Percentiles rank a stretch among this genome's conserved stretches.
Evolutionary conservation across 1,140 invertebrate species (phyloP).

Genomic region (Lycorma delicatula): DNA sequence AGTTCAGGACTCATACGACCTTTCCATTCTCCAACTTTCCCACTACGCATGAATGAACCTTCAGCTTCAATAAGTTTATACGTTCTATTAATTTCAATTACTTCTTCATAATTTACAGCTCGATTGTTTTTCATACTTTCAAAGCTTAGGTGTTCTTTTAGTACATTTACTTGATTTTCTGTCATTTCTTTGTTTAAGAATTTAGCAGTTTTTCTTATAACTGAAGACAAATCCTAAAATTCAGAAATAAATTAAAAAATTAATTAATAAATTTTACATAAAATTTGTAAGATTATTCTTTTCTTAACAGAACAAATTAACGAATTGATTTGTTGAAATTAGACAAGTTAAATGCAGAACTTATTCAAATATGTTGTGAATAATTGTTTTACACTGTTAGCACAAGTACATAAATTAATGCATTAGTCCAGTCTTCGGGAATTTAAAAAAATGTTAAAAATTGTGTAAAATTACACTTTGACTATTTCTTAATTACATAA

Average conservation of each 20-base stretch:
- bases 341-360: background rate
- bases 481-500: no score
- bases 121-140: slow-evolving; percentile 61
- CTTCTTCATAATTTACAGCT: slow-evolving; percentile 50
- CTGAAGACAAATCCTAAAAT: slow-evolving; percentile 45
- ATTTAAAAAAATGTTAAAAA: no score
- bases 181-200: slow-evolving; percentile 61
- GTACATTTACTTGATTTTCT: slow-evolving; percentile 51
- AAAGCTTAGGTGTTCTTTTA: slow-evolving; percentile 63
- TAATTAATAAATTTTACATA: background rate
- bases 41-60: slow-evolving; percentile 66
- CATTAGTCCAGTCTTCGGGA: no score
- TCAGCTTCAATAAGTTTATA: slow-evolving; percentile 42
- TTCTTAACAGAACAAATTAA: background rate
- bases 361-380: background rate
- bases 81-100: slow-evolving; percentile 39
- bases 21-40: slow-evolving; percentile 75
- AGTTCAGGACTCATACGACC: slow-evolving; percentile 68
- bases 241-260: background rate
- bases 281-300: background rate
- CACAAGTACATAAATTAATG: no score
- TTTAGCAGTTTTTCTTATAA: slow-evolving; percentile 57
- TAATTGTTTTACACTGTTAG: background rate
- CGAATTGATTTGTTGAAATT: background rate
- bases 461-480: no score